Conservation (phyloP, 2,888 invertebrate genomes). For the Oscheius sp. region DNA sequence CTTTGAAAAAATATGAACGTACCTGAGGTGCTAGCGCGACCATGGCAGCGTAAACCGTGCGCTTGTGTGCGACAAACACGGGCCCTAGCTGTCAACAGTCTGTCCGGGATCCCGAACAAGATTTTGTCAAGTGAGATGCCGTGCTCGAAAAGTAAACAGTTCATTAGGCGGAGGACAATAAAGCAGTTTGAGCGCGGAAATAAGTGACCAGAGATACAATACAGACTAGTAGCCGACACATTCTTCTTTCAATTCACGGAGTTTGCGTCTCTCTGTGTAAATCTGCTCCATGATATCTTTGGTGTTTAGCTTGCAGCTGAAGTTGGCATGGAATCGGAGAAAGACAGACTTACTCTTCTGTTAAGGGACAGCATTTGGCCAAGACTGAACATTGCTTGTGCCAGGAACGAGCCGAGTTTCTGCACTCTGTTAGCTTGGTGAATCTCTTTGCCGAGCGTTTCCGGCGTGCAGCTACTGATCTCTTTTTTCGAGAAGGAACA, state of each 20-base stretch:
- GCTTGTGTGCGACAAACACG: constrained; percentile 20
- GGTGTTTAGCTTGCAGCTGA: constrained; percentile 52
- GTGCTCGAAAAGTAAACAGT: no score
- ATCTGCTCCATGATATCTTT: constrained; percentile 56
- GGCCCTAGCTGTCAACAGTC: constrained; percentile 25
- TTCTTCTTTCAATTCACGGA: constrained; percentile 46
- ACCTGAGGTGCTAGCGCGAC: constrained; percentile 26
- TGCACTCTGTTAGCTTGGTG: constrained; percentile 45
- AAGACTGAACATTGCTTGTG: constrained; percentile 55
- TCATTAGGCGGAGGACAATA: neutral
- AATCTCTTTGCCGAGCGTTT: constrained; percentile 15
- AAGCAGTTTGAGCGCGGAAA: constrained; percentile 32
- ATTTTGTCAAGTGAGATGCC: constrained; percentile 1
- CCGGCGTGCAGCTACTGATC: constrained; percentile 1
- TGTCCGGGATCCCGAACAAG: constrained; percentile 28
- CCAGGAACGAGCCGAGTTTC: constrained; percentile 47
- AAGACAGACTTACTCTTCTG: constrained; percentile 24
- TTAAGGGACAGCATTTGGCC: constrained; percentile 54
- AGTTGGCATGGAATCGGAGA: constrained; percentile 15
- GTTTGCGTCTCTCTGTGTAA: constrained; percentile 47
- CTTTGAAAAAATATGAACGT: constrained; percentile 3
- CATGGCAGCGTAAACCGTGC: constrained; percentile 6
- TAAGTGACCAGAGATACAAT: neutral
- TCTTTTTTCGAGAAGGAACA: constrained; percentile 19
- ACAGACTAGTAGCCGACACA: constrained; percentile 10